Base-by-base conservation (phyloP, 2,888 invertebrate genomes). In the Trachelus iudaicus region DNA sequence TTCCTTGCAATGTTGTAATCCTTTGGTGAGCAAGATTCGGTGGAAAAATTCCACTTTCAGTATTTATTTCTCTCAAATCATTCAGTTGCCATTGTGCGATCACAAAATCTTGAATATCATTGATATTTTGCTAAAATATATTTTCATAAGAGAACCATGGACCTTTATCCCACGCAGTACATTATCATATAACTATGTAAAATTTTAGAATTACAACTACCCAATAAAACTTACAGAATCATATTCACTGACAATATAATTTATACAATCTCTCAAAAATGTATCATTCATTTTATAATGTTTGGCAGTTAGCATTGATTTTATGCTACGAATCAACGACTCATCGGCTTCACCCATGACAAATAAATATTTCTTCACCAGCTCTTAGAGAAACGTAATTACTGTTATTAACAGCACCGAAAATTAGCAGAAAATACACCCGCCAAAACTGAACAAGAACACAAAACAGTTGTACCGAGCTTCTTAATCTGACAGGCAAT, bases 41-140 rank as follows among this genome's bases (percentile, higher is more conserved):
- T 0, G 96, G 96, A 71, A 96, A 89, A 75, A 93, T 94, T 0
- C 94, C 93, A 0, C 93, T 93, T 81, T 94, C 94, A 81, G 88
- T 88, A 79, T 86, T 89, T 74, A 95, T 93, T 30, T 95, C 94
- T 77, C 94, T 92, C 75, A 96, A 89, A 88, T 96, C 94, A 83
- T 94, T 93, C 6, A 95, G 88, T 73, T 94, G 89, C 95, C 95
- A 96, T 86, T 96, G 96, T 79, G 94, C 93, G 83, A 93, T 94
- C 0, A 94, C 95, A 87, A 93, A 93, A 76, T 90, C 90, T 84
- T 94, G 92, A 77, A 95, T 91, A 34, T 94, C 93, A n/a, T 91
- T 87, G 79, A 92, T 88, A 34, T 90, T 92, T n/a, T 84, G 75
- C 87, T 86, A 56, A 15, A 75, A 77, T 33, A 1, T 75, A n/a